These are phyloP conservation scores for Gallinago paraguaiae DNA, from an alignment of 2,113 vertebrate genomes.

Conservation along the genomic window DNA sequence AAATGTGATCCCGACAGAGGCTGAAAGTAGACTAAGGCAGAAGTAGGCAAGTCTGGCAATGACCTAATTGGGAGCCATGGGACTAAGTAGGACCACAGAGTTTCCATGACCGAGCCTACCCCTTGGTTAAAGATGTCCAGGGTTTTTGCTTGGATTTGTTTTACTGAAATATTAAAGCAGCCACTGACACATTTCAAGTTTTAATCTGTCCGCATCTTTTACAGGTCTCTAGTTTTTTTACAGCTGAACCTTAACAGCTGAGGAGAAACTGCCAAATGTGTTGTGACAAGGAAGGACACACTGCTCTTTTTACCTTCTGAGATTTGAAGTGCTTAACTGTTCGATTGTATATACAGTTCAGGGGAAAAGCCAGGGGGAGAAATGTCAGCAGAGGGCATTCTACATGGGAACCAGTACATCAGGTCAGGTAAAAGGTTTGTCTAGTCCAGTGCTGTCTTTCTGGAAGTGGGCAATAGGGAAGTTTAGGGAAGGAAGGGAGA, in stretches of 20 bases:
- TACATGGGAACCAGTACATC: neutral
- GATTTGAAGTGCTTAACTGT: neutral
- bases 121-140: neutral
- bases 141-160: neutral
- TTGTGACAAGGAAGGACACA: neutral
- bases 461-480: neutral
- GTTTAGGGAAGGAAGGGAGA: neutral
- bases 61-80: neutral
- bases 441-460: neutral
- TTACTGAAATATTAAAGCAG: neutral
- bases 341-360: neutral
- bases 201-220: neutral
- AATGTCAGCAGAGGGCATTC: neutral
- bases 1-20: neutral
- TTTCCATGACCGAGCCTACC: neutral
- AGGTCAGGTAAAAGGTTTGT: neutral
- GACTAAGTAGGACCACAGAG: neutral
- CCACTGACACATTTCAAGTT: neutral
- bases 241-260: neutral
- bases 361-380: neutral
- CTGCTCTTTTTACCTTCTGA: neutral
- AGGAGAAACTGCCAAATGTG: neutral
- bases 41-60: neutral
- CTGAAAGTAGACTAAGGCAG: neutral
- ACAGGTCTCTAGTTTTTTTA: neutral